Percentiles rank a stretch among this genome's conserved stretches.
These are phyloP conservation scores for Coregonus clupeaformis DNA, from an alignment of 2,113 vertebrate genomes.

Conservation along the genomic window DNA sequence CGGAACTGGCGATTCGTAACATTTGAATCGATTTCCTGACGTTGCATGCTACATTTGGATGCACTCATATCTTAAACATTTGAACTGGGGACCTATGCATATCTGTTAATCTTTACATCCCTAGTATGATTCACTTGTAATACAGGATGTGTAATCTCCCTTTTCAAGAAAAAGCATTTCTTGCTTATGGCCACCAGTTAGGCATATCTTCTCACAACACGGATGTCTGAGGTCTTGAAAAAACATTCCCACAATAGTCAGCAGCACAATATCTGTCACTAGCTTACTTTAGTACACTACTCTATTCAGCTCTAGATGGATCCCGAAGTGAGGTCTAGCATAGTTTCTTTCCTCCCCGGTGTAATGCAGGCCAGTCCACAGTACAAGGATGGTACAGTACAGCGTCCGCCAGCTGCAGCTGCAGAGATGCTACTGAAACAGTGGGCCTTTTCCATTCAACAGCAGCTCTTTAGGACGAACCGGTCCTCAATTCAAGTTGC, in stretches of 20 bases:
- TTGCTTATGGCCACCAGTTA: conserved; percentile 1
- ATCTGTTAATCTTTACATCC: no score
- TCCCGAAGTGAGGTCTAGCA: conserved; percentile 36
- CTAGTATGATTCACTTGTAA: no score
- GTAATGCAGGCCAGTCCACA: conserved; percentile 70
- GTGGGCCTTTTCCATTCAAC: conserved; percentile 61
- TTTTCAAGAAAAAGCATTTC: not conserved
- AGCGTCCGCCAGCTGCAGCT: conserved; percentile 47
- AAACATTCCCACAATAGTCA: not conserved
- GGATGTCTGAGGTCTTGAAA: not conserved
- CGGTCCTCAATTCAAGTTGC: conserved; percentile 60
- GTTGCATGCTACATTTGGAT: no score
- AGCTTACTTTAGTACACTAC: conserved; percentile 22
- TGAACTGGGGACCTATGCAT: no score
- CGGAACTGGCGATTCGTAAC: no score
- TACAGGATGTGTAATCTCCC: no score
- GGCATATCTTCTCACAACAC: not conserved
- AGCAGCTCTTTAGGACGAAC: conserved; percentile 56
- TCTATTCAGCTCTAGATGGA: conserved; percentile 44
- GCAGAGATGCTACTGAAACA: conserved; percentile 61
- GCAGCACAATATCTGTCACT: not conserved
- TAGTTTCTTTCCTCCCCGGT: conserved; percentile 36
- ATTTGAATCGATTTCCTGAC: no score
- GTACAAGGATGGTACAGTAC: not conserved
- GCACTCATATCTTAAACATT: no score